Conservation (phyloP, 2,888 invertebrate genomes). For the Polymixis lichenea region DNA sequence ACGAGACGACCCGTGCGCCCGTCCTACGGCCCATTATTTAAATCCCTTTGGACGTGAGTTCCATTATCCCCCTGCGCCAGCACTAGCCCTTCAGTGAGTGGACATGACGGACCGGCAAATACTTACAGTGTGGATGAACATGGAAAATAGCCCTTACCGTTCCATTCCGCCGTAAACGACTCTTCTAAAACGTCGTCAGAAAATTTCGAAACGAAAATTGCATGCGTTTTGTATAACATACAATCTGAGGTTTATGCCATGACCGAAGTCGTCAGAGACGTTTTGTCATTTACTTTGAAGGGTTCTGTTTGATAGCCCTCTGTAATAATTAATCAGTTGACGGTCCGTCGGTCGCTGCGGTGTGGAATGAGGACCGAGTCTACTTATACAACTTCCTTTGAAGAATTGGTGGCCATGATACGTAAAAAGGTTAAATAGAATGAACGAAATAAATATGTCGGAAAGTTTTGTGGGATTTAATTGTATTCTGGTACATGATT, state of each 20-base stretch:
- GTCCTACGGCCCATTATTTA: conserved; percentile 83
- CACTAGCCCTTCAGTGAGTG: conserved; percentile 75
- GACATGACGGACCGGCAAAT: conserved; percentile 76
- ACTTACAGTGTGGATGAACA: conserved; percentile 73
- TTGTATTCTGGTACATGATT: conserved; percentile 19
- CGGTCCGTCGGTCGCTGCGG: conserved; percentile 64
- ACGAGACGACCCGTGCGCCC: conserved; percentile 64
- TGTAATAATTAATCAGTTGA: conserved; percentile 82
- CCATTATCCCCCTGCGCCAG: conserved; percentile 79
- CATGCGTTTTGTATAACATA: conserved; percentile 63
- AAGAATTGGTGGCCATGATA: conserved; percentile 68
- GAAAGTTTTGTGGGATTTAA: conserved; percentile 7
- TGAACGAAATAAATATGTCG: conserved; percentile 15
- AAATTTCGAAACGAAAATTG: conserved; percentile 58
- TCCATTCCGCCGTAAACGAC: conserved; percentile 50
- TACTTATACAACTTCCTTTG: conserved; percentile 81
- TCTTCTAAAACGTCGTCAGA: conserved; percentile 43
- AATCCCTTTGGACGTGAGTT: conserved; percentile 84
- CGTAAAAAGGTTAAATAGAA: conserved; percentile 58
- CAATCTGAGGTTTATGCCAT: conserved; percentile 62
- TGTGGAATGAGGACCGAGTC: conserved; percentile 64
- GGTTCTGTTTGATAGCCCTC: conserved; percentile 79
- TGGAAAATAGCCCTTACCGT: conserved; percentile 70
- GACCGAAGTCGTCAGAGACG: conserved; percentile 45
- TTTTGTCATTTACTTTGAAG: conserved; percentile 77